Evolutionary conservation across 2,888 invertebrate species (phyloP).

Genomic region (Pterostichus niger): DNA sequence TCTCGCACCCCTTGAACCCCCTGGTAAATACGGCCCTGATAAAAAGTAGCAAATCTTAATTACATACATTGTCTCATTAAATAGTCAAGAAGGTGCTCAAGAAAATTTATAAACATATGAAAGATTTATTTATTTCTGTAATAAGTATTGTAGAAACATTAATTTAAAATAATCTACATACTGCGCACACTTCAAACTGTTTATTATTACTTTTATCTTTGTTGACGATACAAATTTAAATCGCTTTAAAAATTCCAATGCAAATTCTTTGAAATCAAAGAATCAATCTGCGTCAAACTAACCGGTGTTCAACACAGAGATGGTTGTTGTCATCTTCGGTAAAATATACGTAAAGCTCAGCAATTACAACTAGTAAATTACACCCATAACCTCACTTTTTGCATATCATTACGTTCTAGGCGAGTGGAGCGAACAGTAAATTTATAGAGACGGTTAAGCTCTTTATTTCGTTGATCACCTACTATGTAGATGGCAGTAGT

Average conservation of each 20-base stretch:
- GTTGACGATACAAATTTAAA: neutral
- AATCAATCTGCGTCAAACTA: neutral
- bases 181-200: no score
- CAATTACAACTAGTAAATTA: conserved; percentile 30
- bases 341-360: conserved; percentile 21
- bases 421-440: conserved; percentile 5
- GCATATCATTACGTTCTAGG: neutral
- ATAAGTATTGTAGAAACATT: no score
- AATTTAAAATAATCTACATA: no score
- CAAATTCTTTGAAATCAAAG: conserved; percentile 7
- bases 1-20: no score
- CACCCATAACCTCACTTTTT: conserved; percentile 32
- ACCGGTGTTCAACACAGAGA: conserved; percentile 1
- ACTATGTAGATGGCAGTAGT: conserved; percentile 27
- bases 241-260: neutral
- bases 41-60: no score
- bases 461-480: conserved; percentile 35
- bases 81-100: no score
- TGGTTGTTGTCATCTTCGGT: neutral
- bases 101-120: no score
- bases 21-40: no score
- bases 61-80: no score
- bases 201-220: neutral
- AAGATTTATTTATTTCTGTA: no score
- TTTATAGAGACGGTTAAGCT: conserved; percentile 45